A percentile compares a stretch with the other conserved stretches of the same genome.
Conservation (phyloP, 2,113 vertebrate species). For the Embiotoca jacksoni region DNA sequence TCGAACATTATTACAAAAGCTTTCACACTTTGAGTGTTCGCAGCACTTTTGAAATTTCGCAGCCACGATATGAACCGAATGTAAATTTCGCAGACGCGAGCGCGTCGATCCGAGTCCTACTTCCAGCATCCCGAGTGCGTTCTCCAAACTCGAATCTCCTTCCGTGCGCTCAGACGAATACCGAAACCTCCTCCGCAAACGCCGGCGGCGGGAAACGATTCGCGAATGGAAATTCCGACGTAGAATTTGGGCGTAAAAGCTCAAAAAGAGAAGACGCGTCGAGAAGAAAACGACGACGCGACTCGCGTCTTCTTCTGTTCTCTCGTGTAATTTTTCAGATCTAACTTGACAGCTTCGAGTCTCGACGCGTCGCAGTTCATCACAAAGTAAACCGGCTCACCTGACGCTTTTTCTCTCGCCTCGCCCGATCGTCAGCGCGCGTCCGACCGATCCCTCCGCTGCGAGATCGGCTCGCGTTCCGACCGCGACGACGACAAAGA, state of each 20-base stretch:
- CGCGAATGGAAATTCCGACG: too few species aligned
- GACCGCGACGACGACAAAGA: conserved; percentile 36
- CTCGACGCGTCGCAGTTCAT: conserved; percentile 17
- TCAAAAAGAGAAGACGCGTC: too few species aligned
- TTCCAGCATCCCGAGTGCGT: background rate
- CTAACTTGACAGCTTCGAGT: background rate
- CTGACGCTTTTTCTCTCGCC: conserved; percentile 22
- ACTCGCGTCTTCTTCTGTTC: too few species aligned
- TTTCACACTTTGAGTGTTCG: background rate
- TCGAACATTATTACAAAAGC: conserved; percentile 12
- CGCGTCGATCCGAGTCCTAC: background rate
- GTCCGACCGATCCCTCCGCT: background rate
- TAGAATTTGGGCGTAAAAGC: too few species aligned
- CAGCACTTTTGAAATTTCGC: background rate
- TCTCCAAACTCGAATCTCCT: background rate
- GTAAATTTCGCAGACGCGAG: too few species aligned
- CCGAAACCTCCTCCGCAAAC: conserved; percentile 26
- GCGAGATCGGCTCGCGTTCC: conserved; percentile 34
- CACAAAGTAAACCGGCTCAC: conserved; percentile 22
- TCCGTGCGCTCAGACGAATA: conserved; percentile 14
- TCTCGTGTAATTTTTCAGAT: background rate
- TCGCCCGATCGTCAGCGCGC: conserved; percentile 4
- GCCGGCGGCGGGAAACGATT: background rate
- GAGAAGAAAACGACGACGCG: too few species aligned
- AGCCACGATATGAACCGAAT: background rate